Percentiles rank a stretch among this genome's conserved stretches.
phyloP scores from a whole-genome alignment of 2,888 invertebrate genomes.

The Cryptosula pallasiana region DNA sequence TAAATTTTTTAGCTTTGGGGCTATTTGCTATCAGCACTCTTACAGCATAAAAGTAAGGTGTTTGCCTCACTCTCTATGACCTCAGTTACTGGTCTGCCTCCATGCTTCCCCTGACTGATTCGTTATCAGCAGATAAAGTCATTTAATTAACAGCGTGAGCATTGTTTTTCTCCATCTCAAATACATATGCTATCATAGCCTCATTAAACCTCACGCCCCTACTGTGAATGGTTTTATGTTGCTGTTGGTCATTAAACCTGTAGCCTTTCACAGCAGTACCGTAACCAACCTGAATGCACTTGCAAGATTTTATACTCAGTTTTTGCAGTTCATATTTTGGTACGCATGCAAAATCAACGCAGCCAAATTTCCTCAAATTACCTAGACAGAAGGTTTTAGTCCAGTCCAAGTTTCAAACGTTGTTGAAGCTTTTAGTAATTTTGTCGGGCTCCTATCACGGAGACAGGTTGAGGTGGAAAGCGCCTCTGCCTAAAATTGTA shows the following conservation, averaged over 20 bases:
- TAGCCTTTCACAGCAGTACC: neutral
- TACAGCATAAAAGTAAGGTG: no score
- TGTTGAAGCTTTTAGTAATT: constrained; percentile 26
- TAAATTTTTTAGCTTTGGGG: neutral
- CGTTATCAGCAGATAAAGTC: no score
- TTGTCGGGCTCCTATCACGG: constrained; percentile 39
- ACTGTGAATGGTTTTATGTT: neutral
- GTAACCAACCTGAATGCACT: neutral
- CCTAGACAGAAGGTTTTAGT: constrained; percentile 27
- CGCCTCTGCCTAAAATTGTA: neutral
- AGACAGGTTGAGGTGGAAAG: constrained; percentile 31
- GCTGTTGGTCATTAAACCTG: neutral
- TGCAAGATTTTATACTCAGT: neutral
- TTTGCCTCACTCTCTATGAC: no score
- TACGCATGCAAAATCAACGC: constrained; percentile 26
- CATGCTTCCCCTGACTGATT: no score
- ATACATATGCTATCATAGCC: neutral
- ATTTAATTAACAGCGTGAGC: no score
- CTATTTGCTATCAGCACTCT: neutral
- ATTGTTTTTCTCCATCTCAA: no score
- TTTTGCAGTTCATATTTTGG: neutral
- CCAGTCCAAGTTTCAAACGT: constrained; percentile 31
- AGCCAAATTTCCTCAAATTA: constrained; percentile 28
- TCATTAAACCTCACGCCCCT: neutral
- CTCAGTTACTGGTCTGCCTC: no score